A percentile compares a stretch with the other conserved stretches of the same genome.
These are phyloP conservation scores for Penaeus indicus DNA, from an alignment of 1,140 invertebrate genomes.

Conservation along the genomic window DNA sequence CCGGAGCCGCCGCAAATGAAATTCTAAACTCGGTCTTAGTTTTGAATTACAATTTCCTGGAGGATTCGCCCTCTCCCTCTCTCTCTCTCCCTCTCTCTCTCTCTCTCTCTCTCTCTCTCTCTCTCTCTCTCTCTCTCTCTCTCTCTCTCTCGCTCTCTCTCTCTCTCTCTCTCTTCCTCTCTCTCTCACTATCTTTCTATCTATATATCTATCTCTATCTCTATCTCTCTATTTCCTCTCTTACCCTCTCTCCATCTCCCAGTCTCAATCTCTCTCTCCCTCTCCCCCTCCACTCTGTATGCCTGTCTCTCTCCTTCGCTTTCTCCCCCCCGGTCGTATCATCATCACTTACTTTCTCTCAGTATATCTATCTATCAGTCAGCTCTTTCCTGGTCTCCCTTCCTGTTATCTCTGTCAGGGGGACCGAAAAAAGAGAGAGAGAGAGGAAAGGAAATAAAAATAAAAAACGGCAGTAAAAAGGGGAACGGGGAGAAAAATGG, in stretches of 20 bases:
- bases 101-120: background rate
- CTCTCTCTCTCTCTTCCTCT: background rate
- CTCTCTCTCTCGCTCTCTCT: no score
- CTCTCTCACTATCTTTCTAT: background rate
- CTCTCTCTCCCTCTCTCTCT: slow-evolving; percentile 7
- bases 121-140: background rate
- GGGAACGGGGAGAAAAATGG: no score
- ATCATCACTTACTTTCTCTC: no score
- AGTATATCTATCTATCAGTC: no score
- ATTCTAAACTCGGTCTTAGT: slow-evolving; percentile 38
- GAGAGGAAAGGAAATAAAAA: no score
- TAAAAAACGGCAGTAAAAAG: no score
- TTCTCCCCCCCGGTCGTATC: background rate
- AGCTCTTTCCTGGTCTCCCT: no score
- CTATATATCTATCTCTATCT: background rate
- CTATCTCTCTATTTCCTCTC: background rate
- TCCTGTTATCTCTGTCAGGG: no score
- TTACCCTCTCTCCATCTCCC: background rate
- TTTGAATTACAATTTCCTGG: slow-evolving; percentile 47
- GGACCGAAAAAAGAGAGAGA: no score
- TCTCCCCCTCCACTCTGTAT: no score
- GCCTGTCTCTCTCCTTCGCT: background rate
- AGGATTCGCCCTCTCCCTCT: slow-evolving; percentile 39
- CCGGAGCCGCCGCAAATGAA: slow-evolving; percentile 38
- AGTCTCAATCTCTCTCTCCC: slow-evolving; percentile 26